phyloP scores from a whole-genome alignment of 2,113 vertebrate species.

The Poeciliopsis occidentalis region DNA sequence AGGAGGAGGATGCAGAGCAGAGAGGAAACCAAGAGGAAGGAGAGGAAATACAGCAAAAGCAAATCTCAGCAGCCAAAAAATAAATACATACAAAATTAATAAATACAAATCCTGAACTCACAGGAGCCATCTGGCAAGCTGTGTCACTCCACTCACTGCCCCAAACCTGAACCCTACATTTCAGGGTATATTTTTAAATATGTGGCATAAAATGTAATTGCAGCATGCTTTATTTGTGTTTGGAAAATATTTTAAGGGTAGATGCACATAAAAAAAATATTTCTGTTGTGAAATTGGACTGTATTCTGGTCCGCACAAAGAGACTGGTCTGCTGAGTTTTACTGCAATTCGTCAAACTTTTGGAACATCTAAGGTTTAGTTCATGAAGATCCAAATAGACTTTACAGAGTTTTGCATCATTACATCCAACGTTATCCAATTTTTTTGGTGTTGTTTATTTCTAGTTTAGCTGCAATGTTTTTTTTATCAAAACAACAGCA shows the following conservation, averaged over 20 bases:
- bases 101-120: background rate
- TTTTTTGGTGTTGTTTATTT: too few species aligned
- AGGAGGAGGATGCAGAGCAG: slow-evolving; percentile 2
- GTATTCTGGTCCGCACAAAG: background rate
- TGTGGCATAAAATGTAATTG: background rate
- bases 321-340: background rate
- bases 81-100: background rate
- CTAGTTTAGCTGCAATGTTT: too few species aligned
- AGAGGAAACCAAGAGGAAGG: background rate
- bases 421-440: background rate
- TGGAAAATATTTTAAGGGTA: background rate
- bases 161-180: background rate
- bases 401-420: background rate
- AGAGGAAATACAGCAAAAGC: background rate
- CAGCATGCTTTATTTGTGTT: background rate
- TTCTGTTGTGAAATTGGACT: background rate
- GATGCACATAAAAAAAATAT: background rate
- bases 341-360: background rate
- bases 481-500: too few species aligned
- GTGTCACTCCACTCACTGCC: background rate
- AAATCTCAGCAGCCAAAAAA: background rate
- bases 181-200: background rate
- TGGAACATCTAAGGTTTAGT: too few species aligned
- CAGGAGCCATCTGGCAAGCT: background rate
- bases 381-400: background rate